A percentile compares a stretch with the other conserved stretches of the same genome.
These are phyloP conservation scores for Mayetiola destructor DNA, from an alignment of 2,888 invertebrate genomes.

Conservation along the genomic window DNA sequence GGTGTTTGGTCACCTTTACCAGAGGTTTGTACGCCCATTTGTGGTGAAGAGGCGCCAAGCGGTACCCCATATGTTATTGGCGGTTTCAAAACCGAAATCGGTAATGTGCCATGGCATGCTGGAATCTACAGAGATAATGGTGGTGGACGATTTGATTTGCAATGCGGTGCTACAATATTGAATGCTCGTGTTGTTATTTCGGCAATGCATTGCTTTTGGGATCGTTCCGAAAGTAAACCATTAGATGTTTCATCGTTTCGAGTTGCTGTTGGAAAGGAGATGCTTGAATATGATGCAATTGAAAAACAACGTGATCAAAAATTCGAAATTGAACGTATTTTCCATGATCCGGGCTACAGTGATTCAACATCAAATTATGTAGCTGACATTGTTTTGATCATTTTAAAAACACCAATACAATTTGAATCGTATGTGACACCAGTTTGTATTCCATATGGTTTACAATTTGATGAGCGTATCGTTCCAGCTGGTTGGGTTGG, in stretches of 20 bases:
- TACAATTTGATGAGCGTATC: conserved; percentile 16
- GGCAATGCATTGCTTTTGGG: conserved; percentile 20
- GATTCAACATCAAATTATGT: conserved; percentile 18
- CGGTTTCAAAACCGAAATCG: not conserved
- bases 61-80: conserved; percentile 14
- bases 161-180: conserved; percentile 17
- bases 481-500: conserved; percentile 16
- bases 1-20: conserved; percentile 24
- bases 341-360: not conserved
- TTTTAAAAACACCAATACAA: conserved; percentile 24
- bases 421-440: conserved; percentile 28
- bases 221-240: not conserved
- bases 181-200: conserved; percentile 13
- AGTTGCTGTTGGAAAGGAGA: conserved; percentile 17
- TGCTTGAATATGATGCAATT: conserved; percentile 14
- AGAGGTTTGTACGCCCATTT: conserved; percentile 23
- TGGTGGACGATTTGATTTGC: not conserved
- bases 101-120: conserved; percentile 17
- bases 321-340: conserved; percentile 19
- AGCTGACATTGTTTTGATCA: conserved; percentile 29
- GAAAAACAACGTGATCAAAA: conserved; percentile 18
- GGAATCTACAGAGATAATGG: conserved; percentile 16
- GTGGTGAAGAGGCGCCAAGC: conserved; percentile 20
- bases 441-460: conserved; percentile 27
- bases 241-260: conserved; percentile 4